Base-by-base conservation (phyloP, 1,140 invertebrate species). In the Penaeus japonicus region DNA sequence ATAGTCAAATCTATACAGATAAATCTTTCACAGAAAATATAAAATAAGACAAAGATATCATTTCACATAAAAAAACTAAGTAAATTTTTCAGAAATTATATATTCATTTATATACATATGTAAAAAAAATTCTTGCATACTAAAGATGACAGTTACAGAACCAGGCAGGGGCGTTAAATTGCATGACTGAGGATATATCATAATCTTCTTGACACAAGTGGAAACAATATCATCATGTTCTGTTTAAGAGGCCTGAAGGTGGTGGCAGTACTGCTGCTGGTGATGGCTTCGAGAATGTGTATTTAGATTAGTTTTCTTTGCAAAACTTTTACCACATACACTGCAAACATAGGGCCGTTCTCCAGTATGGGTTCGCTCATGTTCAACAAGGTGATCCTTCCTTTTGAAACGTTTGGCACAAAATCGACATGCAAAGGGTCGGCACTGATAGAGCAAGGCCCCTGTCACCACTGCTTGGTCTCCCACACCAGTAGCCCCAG, bases 271-370 rank as follows among this genome's bases (percentile, higher is more conserved):
- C 75, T 85, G 83, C 47, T 80, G 78, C 47, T 82, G 80, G n/a
- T 90, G 89, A 70, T 90, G 89, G 57, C 89, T 88, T 35, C 87
- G 79, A 18, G 84, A 75, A 59, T 90, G 90, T 30, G 87, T 87
- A 75, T 90, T 89, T 7, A 90, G 62, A 59, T 89, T 89, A 53
- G 88, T 89, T 75, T 89, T 87, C 84, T 90, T 89, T 12, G 89
- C 87, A 81, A 90, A 90, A 57, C 90, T 89, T 35, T 87, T 88
- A 27, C 84, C 89, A 85, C 90, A 91, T 24, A 87, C 57, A 27
- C 89, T 53, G 70, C 90, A 91, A 27, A 89, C 85, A 89, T 93
- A 93, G 39, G 91, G 91, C 87, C 92, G 92, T 85, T 93, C 93
- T 83, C 90, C 90, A 12, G 90, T 91, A 47, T 91, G 90, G 5